phyloP scores from a whole-genome alignment of 2,797 vertebrate genomes.

The Catharus ustulatus region DNA sequence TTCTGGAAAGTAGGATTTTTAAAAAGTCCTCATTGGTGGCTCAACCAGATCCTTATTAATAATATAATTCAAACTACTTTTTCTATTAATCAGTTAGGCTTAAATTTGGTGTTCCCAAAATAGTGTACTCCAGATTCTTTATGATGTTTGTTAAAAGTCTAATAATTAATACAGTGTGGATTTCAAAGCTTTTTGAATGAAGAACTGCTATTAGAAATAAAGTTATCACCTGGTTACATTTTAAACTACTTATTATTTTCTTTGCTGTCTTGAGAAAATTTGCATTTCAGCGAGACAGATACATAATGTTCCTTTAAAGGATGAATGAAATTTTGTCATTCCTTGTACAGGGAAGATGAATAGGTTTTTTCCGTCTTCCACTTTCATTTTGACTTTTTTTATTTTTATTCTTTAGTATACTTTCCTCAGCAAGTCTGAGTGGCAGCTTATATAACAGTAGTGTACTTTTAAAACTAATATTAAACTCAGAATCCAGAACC shows the following conservation, averaged over 20 bases:
- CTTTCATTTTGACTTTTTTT: background rate
- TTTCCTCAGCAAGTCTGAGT: slow-evolving; percentile 11
- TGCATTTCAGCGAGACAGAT: slow-evolving; percentile 16
- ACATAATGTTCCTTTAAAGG: slow-evolving; percentile 22
- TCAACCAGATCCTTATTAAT: background rate
- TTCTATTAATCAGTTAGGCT: background rate
- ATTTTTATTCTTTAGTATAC: slow-evolving; percentile 21
- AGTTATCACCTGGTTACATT: background rate
- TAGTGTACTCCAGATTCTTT: background rate
- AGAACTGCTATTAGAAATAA: background rate
- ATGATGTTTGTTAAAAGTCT: slow-evolving; percentile 1
- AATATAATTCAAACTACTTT: background rate
- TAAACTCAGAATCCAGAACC: background rate
- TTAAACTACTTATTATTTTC: slow-evolving; percentile 8
- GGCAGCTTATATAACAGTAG: slow-evolving; percentile 16
- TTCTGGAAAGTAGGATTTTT: background rate
- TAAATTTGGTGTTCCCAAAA: background rate
- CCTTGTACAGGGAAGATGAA: background rate
- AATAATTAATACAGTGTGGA: background rate
- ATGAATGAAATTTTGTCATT: slow-evolving; percentile 40
- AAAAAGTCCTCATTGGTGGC: background rate
- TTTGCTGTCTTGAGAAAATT: slow-evolving; percentile 13
- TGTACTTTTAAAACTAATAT: background rate
- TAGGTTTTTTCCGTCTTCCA: background rate
- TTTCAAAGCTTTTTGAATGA: slow-evolving; percentile 21